These are phyloP conservation scores for Branchipolynoe longqiensis DNA, from an alignment of 2,888 invertebrate genomes.

Conservation along the genomic window DNA sequence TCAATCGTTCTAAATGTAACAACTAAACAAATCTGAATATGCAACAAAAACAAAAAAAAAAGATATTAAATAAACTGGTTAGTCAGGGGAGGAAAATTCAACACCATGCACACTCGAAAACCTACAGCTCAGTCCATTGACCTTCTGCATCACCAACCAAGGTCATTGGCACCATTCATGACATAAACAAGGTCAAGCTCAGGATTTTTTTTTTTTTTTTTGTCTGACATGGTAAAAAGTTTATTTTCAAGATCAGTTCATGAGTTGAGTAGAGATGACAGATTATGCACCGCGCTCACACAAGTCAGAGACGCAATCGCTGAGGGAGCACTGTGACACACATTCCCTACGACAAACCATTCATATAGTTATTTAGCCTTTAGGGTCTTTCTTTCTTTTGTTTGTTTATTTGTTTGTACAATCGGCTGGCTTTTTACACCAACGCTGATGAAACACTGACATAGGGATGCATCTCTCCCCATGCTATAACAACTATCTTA, in stretches of 20 bases:
- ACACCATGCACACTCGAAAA: slow-evolving; percentile 23
- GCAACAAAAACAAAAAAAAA: not conserved
- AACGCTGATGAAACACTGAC: slow-evolving; percentile 35
- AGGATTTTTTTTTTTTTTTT: no score
- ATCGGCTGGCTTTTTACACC: no score
- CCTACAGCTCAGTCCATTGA: not conserved
- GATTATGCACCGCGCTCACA: slow-evolving; percentile 32
- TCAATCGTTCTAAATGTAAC: not conserved
- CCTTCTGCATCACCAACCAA: not conserved
- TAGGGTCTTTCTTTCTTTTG: no score
- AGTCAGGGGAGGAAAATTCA: not conserved
- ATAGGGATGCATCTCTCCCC: slow-evolving; percentile 22
- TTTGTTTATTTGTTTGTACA: no score
- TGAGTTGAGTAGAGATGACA: slow-evolving; percentile 54
- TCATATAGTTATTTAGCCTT: slow-evolving; percentile 23
- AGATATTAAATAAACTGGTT: not conserved
- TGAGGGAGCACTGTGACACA: not conserved
- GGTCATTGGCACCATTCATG: not conserved
- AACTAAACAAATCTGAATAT: not conserved
- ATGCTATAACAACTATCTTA: slow-evolving; percentile 42
- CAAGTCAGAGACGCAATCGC: not conserved
- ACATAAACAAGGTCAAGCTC: slow-evolving; percentile 31
- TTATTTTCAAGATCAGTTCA: slow-evolving; percentile 47
- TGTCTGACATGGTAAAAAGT: slow-evolving; percentile 57
- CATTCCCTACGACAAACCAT: slow-evolving; percentile 32